phyloP scores from a whole-genome alignment of 2,113 vertebrate genomes.

The Callipepla californica region DNA sequence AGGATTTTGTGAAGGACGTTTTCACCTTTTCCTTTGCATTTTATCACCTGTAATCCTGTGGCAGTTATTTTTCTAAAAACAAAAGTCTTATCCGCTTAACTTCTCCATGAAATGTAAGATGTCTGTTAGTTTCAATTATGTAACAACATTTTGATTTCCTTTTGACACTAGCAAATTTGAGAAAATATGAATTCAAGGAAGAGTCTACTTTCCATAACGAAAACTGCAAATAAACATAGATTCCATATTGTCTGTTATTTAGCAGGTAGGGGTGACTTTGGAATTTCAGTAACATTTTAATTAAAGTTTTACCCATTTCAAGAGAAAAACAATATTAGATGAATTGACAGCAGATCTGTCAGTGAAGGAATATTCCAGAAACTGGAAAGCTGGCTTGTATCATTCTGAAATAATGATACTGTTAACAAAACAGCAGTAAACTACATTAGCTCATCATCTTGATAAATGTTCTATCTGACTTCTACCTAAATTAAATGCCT shows the following conservation, averaged over 20 bases:
- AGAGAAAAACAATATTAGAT: background rate
- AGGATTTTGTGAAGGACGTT: background rate
- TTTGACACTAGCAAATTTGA: background rate
- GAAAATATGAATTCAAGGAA: background rate
- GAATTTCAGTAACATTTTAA: background rate
- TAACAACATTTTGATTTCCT: background rate
- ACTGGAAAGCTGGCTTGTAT: slow-evolving; percentile 3
- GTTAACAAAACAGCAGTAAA: slow-evolving; percentile 50
- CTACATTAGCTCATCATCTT: slow-evolving; percentile 67
- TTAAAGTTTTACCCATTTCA: background rate
- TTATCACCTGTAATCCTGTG: background rate
- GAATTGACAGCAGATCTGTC: background rate
- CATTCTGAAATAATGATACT: slow-evolving; percentile 63
- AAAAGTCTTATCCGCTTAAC: background rate
- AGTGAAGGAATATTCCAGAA: background rate
- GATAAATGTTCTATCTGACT: slow-evolving; percentile 73
- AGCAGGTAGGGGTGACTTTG: background rate
- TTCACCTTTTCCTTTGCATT: background rate
- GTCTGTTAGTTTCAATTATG: background rate
- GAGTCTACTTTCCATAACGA: background rate
- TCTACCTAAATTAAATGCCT: slow-evolving; percentile 73
- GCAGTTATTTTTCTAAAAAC: background rate
- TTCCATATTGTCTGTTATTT: background rate
- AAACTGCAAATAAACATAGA: background rate
- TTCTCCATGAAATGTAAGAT: background rate